These are phyloP conservation scores for Dermatemys mawii DNA, from an alignment of 2,113 vertebrate species.

Conservation along the genomic window DNA sequence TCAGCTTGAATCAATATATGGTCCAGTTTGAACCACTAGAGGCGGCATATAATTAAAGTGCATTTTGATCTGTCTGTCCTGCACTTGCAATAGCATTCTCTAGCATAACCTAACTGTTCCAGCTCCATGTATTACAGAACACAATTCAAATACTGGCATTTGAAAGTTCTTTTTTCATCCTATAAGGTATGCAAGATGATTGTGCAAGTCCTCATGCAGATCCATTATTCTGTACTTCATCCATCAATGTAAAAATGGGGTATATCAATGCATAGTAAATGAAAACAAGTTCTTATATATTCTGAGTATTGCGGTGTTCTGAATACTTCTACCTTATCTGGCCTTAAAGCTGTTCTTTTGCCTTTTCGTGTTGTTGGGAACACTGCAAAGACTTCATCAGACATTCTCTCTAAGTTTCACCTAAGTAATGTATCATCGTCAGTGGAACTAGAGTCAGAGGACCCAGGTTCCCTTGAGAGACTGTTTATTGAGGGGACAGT, in stretches of 20 bases:
- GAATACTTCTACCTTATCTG: background rate
- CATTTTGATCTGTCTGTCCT: slow-evolving; percentile 22
- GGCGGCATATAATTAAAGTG: slow-evolving; percentile 32
- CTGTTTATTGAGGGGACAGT: no score
- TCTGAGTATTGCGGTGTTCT: rapidly evolving
- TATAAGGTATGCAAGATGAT: background rate
- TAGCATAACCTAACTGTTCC: background rate
- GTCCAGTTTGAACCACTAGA: background rate
- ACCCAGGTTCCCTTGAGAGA: no score
- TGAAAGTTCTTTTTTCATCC: background rate
- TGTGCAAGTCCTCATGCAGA: background rate
- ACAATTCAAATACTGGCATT: background rate
- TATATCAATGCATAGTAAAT: background rate
- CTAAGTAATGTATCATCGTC: no score
- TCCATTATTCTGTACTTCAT: background rate
- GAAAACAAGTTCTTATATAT: background rate
- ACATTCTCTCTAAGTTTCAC: background rate
- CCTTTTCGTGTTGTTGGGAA: background rate
- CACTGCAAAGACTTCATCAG: background rate
- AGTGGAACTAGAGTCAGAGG: no score
- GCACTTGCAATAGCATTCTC: slow-evolving; percentile 27
- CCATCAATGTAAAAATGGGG: background rate
- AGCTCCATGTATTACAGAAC: background rate
- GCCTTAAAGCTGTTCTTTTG: background rate
- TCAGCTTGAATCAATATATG: slow-evolving; percentile 32